Base-by-base conservation (phyloP, 2,888 invertebrate genomes). In the Eupelmus urozonus region DNA sequence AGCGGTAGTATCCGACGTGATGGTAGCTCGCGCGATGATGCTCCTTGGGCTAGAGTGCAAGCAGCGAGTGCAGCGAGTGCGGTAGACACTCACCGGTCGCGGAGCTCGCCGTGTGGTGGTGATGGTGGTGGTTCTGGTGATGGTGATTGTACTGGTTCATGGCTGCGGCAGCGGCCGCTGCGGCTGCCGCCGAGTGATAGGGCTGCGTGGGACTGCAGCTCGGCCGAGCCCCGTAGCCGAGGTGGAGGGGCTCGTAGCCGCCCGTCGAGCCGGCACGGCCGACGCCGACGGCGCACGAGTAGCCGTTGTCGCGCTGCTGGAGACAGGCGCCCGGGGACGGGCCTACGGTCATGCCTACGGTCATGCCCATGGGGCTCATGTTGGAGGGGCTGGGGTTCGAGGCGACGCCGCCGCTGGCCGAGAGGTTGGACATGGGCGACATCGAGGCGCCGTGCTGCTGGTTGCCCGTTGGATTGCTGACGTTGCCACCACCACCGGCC, bases 151-250 rank as follows among this genome's bases (percentile, higher is more conserved):
- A 89, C 85, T 89, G 89, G 82, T 89, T 89, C 84, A 88, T 86
- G 75, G 91, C 87, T 0, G 80, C 80, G 63, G 85, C 83, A 74
- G 92, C 89, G 93, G 94, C 78, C 0, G 79, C 80, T 70, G 85
- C 83, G 70, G 92, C 79, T 0, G 80, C 80, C 65, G 85, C 83
- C 75, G 92, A 91, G 88, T 93, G 94, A 90, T 93, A 93, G 49
- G 93, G 93, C 88, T 93, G 94, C 82, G 92, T 94, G 88, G 91
- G 95, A 90, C 91, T 95, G 92, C 90, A 94, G 86, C 93, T 92
- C 55, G 93, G 93, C 71, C 94, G 91, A 3, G 92, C 90, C 1
- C 92, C 92, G 84, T 91, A 92, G 23, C 92, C 92, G 34, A 91
- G 85, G 82, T 88, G 88, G 27, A 92, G 91, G n/a, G 92, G 89